Evolutionary conservation across 2,797 vertebrate genomes (phyloP).

Genomic region (Notamacropus eugenii): DNA sequence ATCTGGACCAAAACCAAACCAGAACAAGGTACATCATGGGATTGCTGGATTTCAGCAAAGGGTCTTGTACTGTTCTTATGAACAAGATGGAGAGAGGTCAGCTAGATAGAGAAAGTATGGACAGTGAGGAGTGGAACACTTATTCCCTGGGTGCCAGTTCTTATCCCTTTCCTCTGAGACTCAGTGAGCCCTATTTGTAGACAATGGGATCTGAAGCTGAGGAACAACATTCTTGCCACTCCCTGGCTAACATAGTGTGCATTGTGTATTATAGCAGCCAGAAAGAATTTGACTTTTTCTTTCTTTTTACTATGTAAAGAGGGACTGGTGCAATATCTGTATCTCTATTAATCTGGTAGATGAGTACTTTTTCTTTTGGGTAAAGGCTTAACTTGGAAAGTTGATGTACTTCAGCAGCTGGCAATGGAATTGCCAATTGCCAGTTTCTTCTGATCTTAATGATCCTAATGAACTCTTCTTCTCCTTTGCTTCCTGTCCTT

Average conservation of each 20-base stretch:
- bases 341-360: not conserved
- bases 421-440: not conserved
- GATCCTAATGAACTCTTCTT: not conserved
- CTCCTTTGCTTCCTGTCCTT: not conserved
- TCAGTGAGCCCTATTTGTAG: not conserved
- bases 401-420: not conserved
- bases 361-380: not conserved
- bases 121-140: not conserved
- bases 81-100: not conserved
- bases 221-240: not conserved
- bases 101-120: not conserved
- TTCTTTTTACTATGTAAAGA: not conserved
- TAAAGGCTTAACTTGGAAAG: not conserved
- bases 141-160: not conserved
- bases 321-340: not conserved
- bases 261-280: not conserved
- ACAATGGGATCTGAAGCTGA: not conserved
- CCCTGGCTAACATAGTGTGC: not conserved
- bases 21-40: not conserved
- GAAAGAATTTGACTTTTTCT: not conserved
- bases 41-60: not conserved
- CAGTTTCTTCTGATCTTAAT: not conserved
- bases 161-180: not conserved
- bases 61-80: not conserved
- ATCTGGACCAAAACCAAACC: not conserved